A percentile compares a stretch with the other conserved stretches of the same genome.
Conservation (phyloP, 2,113 vertebrate genomes). For the Paedocypris sp. region DNA sequence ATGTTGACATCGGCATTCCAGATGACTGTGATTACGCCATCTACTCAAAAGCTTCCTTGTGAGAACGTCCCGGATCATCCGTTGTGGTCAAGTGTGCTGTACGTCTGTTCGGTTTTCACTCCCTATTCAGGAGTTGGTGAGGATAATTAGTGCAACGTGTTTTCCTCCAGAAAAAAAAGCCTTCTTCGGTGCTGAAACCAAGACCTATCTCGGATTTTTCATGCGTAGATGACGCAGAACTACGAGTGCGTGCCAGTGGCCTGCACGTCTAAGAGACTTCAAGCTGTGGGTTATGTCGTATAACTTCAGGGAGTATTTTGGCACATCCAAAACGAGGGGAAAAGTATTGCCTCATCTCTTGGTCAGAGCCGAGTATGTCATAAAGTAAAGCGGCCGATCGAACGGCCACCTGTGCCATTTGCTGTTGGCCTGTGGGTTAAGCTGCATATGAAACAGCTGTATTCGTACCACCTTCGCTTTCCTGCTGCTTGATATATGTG, state of each 20-base stretch:
- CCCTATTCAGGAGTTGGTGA: not conserved
- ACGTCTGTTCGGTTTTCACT: not conserved
- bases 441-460: conserved; percentile 2
- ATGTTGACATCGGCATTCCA: conserved; percentile 20
- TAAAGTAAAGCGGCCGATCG: not conserved
- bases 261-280: not conserved
- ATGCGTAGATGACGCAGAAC: not conserved
- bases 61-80: not conserved
- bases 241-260: not conserved
- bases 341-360: conserved; percentile 14
- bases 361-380: not conserved
- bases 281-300: conserved; percentile 13
- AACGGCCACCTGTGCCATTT: conserved; percentile 12
- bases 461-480: not conserved
- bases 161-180: not conserved
- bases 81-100: not conserved
- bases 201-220: not conserved
- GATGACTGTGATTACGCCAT: conserved; percentile 13
- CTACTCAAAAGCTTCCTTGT: not conserved
- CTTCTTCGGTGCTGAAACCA: not conserved
- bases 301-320: conserved; percentile 16
- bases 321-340: not conserved
- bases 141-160: not conserved
- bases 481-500: not conserved
- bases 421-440: not conserved